A percentile compares a stretch with the other conserved stretches of the same genome.
These are phyloP conservation scores for Pachycephus smyrnensis DNA, from an alignment of 2,888 invertebrate genomes.

Conservation along the genomic window DNA sequence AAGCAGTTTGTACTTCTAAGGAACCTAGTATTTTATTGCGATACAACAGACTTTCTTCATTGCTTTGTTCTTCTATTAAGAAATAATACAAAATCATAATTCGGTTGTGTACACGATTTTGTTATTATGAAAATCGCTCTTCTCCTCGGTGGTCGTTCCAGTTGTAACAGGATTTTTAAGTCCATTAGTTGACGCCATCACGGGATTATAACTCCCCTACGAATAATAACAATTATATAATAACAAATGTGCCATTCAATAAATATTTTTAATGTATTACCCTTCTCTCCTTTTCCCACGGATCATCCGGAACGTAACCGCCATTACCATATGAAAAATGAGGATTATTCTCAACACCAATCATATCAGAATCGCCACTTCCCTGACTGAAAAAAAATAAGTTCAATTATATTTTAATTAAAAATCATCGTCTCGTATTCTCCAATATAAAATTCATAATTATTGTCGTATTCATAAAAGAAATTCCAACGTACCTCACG, in stretches of 20 bases:
- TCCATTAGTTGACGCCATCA: background rate
- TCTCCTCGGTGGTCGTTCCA: background rate
- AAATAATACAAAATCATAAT: background rate
- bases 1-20: background rate
- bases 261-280: background rate
- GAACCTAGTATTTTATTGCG: background rate
- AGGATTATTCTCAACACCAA: conserved; percentile 76
- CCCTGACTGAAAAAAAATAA: conserved; percentile 67
- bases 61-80: background rate
- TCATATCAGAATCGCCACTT: conserved; percentile 76
- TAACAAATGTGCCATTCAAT: background rate
- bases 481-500: conserved; percentile 65
- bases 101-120: background rate
- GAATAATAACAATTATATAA: background rate
- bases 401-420: background rate
- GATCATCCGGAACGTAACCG: conserved; percentile 38
- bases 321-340: conserved; percentile 70
- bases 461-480: background rate
- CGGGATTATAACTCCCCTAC: conserved; percentile 16
- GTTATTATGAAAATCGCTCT: background rate
- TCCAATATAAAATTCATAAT: background rate
- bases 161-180: background rate
- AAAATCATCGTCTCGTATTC: background rate
- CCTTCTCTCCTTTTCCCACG: conserved; percentile 19
- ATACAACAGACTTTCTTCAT: background rate